Percentiles rank a stretch among this genome's conserved stretches.
These are phyloP conservation scores for Dermatophagoides farinae DNA, from an alignment of 1,140 invertebrate species.

Conservation along the genomic window DNA sequence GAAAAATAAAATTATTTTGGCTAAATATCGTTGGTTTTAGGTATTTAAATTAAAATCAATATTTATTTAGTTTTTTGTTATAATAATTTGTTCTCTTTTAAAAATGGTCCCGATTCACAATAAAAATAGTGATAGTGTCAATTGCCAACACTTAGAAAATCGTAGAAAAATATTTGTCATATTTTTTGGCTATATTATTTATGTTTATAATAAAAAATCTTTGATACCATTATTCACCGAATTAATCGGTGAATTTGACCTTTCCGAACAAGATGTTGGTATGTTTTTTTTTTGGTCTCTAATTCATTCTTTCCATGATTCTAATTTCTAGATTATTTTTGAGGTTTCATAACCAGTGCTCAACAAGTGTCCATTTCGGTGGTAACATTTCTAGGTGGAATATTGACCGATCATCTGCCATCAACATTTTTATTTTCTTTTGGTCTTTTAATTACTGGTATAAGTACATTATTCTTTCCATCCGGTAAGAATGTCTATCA, in stretches of 20 bases:
- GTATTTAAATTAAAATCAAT: too few species aligned
- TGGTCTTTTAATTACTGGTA: neutral
- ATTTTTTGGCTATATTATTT: neutral
- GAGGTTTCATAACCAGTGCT: slow-evolving; percentile 3
- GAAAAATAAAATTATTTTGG: too few species aligned
- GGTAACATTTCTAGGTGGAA: slow-evolving; percentile 3
- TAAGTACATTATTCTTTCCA: neutral
- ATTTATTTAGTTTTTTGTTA: too few species aligned
- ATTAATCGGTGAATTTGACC: neutral
- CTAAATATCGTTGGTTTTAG: too few species aligned
- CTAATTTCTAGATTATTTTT: neutral
- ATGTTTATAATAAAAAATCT: slow-evolving; percentile 2
- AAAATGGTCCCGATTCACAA: neutral
- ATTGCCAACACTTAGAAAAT: neutral
- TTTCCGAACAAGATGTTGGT: neutral
- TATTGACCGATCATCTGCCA: neutral
- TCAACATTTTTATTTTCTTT: neutral
- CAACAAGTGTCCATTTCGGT: slow-evolving; percentile 4
- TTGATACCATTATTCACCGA: neutral
- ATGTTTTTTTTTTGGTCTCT: neutral
- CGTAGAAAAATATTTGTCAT: neutral
- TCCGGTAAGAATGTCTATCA: neutral
- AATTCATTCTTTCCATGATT: neutral
- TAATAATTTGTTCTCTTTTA: neutral
- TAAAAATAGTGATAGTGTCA: neutral